Conservation (phyloP, 2,888 invertebrate species). For the Drosophila monieri region DNA sequence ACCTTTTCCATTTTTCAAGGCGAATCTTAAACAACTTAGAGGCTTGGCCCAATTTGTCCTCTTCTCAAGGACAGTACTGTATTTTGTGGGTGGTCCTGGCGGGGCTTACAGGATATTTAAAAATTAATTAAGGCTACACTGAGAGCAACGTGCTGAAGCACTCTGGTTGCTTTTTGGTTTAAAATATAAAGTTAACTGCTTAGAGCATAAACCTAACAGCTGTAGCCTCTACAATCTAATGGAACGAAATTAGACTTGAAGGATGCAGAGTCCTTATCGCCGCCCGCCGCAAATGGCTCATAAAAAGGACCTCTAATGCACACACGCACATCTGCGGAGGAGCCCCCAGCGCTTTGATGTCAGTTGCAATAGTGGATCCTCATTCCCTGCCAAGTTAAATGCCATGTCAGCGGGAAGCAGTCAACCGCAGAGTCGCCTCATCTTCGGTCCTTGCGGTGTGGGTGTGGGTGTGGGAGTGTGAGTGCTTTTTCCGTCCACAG, state of each 20-base stretch:
- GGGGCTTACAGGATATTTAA: neutral
- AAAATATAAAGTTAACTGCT: neutral
- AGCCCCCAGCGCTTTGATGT: slow-evolving; percentile 24
- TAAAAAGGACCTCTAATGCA: slow-evolving; percentile 1
- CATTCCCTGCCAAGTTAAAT: slow-evolving; percentile 26
- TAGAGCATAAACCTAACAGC: neutral
- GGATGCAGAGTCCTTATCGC: slow-evolving; percentile 2
- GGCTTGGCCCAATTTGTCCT: neutral
- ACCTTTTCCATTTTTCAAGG: neutral
- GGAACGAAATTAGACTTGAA: neutral
- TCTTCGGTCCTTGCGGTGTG: neutral
- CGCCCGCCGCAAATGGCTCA: neutral
- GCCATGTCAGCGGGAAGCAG: slow-evolving; percentile 32
- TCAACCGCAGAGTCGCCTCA: slow-evolving; percentile 27
- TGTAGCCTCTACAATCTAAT: neutral
- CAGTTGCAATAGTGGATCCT: slow-evolving; percentile 28
- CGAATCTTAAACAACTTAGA: neutral
- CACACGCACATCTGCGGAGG: slow-evolving; percentile 11
- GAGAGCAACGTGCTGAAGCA: too few species aligned
- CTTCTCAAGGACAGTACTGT: neutral
- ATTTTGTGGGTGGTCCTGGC: neutral
- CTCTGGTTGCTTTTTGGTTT: neutral
- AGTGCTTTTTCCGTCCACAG: neutral
- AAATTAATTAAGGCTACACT: neutral
- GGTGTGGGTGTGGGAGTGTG: neutral